Evolutionary conservation across 2,888 invertebrate genomes (phyloP).

Genomic region (Eulithis testata): DNA sequence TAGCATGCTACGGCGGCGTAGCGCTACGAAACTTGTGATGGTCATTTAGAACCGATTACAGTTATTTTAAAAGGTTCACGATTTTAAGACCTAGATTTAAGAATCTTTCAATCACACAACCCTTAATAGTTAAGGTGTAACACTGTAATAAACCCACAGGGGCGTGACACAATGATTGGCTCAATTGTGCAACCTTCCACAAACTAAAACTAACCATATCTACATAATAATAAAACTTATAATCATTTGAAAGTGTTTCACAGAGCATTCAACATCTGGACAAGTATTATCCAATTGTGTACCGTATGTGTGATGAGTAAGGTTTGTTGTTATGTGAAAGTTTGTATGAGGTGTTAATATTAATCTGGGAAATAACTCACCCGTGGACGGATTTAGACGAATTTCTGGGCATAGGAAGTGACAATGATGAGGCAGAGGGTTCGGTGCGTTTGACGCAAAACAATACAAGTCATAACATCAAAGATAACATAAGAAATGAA

Average conservation of each 20-base stretch:
- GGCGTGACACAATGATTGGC: constrained; percentile 35
- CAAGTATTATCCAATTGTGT: constrained; percentile 2
- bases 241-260: not conserved
- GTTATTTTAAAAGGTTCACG: too few relatives aligned
- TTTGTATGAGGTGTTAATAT: constrained; percentile 36
- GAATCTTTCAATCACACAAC: not conserved
- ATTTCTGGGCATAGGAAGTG: constrained; percentile 24
- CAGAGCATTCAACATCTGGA: not conserved
- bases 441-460: not conserved
- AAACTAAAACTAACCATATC: constrained; percentile 16
- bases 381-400: constrained; percentile 35
- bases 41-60: too few relatives aligned
- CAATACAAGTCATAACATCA: too few relatives aligned
- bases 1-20: too few relatives aligned
- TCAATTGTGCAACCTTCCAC: constrained; percentile 33
- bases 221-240: not conserved
- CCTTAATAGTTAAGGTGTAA: constrained; percentile 33
- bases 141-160: constrained; percentile 12
- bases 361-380: constrained; percentile 25
- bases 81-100: not conserved
- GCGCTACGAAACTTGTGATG: too few relatives aligned
- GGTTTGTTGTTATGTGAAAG: constrained; percentile 13
- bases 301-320: not conserved
- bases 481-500: too few relatives aligned
- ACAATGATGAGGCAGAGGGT: constrained; percentile 15